A percentile compares a stretch with the other conserved stretches of the same genome.
These are phyloP conservation scores for Drosophila triauraria DNA, from an alignment of 1,140 invertebrate genomes.

Conservation along the genomic window DNA sequence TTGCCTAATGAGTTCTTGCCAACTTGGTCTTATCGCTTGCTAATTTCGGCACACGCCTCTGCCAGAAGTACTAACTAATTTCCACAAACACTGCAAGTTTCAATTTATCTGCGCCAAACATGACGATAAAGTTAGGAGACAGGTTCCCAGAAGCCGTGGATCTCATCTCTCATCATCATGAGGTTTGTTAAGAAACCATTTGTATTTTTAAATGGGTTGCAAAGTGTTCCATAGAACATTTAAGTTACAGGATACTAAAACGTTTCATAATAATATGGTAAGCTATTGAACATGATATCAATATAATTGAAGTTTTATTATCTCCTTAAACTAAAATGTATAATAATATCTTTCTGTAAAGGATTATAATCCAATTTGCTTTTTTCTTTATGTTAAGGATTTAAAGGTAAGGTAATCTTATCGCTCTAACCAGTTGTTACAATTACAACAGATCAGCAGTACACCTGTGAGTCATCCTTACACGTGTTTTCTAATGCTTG, in stretches of 20 bases:
- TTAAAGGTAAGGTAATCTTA: not conserved
- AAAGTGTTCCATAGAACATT: not conserved
- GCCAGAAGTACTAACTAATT: constrained; percentile 55
- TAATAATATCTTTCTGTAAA: too few relatives aligned
- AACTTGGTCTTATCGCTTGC: constrained; percentile 48
- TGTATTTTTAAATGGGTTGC: not conserved
- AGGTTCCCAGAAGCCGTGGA: constrained; percentile 19
- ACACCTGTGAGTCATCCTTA: constrained; percentile 10
- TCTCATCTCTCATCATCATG: not conserved
- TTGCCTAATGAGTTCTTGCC: constrained; percentile 50
- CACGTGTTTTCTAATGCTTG: constrained; percentile 30
- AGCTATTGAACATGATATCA: too few relatives aligned
- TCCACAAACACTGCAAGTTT: constrained; percentile 32
- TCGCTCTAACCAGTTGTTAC: constrained; percentile 1
- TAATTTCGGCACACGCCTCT: constrained; percentile 50
- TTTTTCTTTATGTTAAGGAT: too few relatives aligned
- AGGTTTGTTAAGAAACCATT: not conserved
- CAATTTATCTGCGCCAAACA: constrained; percentile 28
- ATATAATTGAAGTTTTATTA: too few relatives aligned
- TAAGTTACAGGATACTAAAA: too few relatives aligned
- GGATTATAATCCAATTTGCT: too few relatives aligned
- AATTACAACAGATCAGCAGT: not conserved
- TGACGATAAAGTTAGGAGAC: constrained; percentile 9
- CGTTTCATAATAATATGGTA: too few relatives aligned
- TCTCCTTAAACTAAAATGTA: too few relatives aligned